Evolutionary conservation across 1,140 invertebrate species (phyloP).

Genomic region (Bilobella aurantiaca): DNA sequence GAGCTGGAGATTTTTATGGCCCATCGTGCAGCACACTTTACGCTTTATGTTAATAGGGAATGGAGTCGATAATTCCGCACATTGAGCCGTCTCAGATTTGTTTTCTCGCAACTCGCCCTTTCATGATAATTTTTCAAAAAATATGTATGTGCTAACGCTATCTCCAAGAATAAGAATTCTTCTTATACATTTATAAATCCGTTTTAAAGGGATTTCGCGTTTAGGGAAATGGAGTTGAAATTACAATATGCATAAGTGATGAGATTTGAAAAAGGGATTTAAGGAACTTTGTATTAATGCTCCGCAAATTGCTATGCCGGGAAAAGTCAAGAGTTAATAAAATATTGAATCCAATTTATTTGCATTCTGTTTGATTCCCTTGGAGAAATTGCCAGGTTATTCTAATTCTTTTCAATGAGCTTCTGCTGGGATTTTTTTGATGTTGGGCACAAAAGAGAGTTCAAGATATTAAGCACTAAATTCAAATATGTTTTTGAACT

Average conservation of each 20-base stretch:
- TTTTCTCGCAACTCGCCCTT: neutral
- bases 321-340: neutral
- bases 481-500: too few species aligned
- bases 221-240: neutral
- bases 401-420: too few species aligned
- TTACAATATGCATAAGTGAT: neutral
- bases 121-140: neutral
- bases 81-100: neutral
- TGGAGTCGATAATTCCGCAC: neutral
- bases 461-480: too few species aligned
- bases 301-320: neutral
- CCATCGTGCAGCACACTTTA: too few species aligned
- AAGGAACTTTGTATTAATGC: neutral
- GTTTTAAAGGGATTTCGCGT: neutral
- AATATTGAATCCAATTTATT: slow-evolving; percentile 5
- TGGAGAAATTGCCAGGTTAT: too few species aligned
- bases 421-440: too few species aligned
- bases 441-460: too few species aligned
- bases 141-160: too few species aligned
- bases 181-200: neutral
- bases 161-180: too few species aligned
- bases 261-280: neutral
- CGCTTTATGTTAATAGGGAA: too few species aligned
- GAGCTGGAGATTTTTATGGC: too few species aligned
- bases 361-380: too few species aligned